Evolutionary conservation across 2,113 vertebrate species (phyloP).

Genomic region (Leptosomus discolor): DNA sequence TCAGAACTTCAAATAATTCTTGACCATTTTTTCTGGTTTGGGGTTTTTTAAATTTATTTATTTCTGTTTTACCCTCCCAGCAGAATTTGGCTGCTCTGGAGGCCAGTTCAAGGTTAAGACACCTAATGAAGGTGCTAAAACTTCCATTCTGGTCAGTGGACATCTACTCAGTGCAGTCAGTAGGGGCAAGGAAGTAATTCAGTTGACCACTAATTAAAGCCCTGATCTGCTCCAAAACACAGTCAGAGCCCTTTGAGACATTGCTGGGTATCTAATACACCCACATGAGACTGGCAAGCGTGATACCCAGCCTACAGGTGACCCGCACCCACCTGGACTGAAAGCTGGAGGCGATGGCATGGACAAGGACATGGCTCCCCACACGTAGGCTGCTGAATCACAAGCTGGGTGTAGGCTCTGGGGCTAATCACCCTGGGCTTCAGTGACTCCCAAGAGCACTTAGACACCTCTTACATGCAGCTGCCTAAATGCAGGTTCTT

Average conservation of each 20-base stretch:
- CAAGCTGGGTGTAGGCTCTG: not conserved
- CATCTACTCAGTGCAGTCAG: not conserved
- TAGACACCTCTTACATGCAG: not conserved
- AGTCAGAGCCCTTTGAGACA: not conserved
- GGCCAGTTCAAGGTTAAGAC: not conserved
- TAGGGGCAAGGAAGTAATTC: not conserved
- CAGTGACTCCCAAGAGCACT: not conserved
- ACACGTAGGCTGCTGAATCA: not conserved
- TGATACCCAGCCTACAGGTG: not conserved
- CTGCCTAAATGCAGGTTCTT: not conserved
- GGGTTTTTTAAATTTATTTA: not conserved
- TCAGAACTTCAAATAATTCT: not conserved
- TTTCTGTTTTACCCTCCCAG: not conserved
- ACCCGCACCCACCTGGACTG: not conserved
- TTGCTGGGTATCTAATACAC: not conserved
- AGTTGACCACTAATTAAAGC: not conserved
- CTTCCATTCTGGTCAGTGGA: not conserved
- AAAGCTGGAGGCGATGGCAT: not conserved
- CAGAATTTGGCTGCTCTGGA: not conserved
- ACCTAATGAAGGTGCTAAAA: not conserved
- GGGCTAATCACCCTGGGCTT: not conserved
- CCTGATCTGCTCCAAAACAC: not conserved
- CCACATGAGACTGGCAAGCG: not conserved
- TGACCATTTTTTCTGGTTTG: not conserved
- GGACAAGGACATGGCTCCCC: not conserved